Evolutionary conservation across 2,797 vertebrate species (phyloP).

Genomic region (Eurystomus glaucurus): DNA sequence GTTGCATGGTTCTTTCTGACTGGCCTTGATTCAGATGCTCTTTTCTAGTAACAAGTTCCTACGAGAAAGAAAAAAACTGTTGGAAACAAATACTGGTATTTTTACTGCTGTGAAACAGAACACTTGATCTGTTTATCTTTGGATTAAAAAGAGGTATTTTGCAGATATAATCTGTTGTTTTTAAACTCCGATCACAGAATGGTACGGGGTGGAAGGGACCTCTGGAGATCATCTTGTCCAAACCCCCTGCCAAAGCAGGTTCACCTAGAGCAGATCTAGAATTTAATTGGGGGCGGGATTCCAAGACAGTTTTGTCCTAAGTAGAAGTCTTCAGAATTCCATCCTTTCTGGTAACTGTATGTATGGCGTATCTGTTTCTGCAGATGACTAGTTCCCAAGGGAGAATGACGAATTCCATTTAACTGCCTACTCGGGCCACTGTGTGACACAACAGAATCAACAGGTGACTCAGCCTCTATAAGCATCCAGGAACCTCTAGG

Average conservation of each 20-base stretch:
- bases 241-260: not conserved
- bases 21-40: not conserved
- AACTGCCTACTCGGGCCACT: not conserved
- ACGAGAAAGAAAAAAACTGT: not conserved
- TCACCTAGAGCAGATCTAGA: not conserved
- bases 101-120: not conserved
- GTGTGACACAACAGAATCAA: not conserved
- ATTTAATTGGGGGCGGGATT: not conserved
- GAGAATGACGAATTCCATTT: not conserved
- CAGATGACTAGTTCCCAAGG: not conserved
- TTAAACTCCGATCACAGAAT: not conserved
- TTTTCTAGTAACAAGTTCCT: not conserved
- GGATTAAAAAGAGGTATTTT: not conserved
- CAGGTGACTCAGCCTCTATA: not conserved
- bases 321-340: not conserved
- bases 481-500: not conserved
- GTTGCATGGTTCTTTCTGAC: not conserved
- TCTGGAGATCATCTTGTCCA: not conserved
- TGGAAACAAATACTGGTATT: not conserved
- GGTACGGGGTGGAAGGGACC: not conserved
- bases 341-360: not conserved
- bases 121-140: not conserved
- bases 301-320: not conserved
- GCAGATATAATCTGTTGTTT: not conserved
- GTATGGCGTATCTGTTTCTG: not conserved